These are phyloP conservation scores for Rhamphomyia laevipes DNA, from an alignment of 2,888 invertebrate species.

Conservation along the genomic window DNA sequence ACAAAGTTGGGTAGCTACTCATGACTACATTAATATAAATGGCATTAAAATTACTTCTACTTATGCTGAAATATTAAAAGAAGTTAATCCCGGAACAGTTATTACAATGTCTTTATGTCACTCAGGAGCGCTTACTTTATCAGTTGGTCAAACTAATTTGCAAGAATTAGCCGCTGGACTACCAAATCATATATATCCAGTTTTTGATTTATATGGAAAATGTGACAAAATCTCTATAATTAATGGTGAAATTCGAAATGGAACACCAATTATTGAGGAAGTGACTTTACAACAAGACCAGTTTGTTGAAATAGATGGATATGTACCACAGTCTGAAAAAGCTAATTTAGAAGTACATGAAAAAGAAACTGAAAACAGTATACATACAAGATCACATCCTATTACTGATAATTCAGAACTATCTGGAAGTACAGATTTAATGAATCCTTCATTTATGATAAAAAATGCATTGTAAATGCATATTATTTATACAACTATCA, in stretches of 20 bases:
- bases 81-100: constrained; percentile 55
- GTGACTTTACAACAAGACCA: constrained; percentile 26
- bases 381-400: too few species aligned
- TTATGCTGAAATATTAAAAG: constrained; percentile 63
- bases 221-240: constrained; percentile 49
- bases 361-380: constrained; percentile 40
- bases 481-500: too few species aligned
- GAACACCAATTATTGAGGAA: constrained; percentile 35
- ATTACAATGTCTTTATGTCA: constrained; percentile 68
- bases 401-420: neutral
- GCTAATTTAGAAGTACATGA: constrained; percentile 60
- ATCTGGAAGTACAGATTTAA: neutral
- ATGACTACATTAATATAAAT: constrained; percentile 70
- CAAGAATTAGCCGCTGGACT: constrained; percentile 64
- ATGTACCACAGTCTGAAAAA: constrained; percentile 46
- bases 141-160: constrained; percentile 59
- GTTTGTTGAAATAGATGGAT: constrained; percentile 26
- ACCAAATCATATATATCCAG: constrained; percentile 57
- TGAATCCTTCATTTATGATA: neutral
- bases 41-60: constrained; percentile 64
- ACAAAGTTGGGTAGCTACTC: constrained; percentile 71
- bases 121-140: constrained; percentile 49
- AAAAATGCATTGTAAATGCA: neutral
- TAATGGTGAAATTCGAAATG: constrained; percentile 32
- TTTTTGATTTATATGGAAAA: constrained; percentile 82